phyloP scores from a whole-genome alignment of 2,888 invertebrate genomes.

The Vesta saturnalis region DNA sequence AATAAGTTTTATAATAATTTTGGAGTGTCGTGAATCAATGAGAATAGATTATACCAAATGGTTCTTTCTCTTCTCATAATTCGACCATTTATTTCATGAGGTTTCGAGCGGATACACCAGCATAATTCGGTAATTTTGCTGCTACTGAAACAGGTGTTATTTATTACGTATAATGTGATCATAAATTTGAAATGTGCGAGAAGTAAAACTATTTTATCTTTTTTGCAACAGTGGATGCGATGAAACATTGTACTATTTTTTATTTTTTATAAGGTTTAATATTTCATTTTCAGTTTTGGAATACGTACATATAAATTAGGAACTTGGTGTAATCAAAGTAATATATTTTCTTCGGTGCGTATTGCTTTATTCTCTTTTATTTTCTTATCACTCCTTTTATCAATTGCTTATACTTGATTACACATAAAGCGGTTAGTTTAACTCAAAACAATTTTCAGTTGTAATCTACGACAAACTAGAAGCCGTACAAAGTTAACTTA shows the following conservation, averaged over 20 bases:
- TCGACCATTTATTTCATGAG: constrained; percentile 36
- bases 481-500: constrained; percentile 32
- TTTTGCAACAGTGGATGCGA: constrained; percentile 32
- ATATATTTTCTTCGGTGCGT: neutral
- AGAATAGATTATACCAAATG: constrained; percentile 32
- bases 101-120: constrained; percentile 34
- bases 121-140: constrained; percentile 41
- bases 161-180: constrained; percentile 41
- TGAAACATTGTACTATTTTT: constrained; percentile 33
- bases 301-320: constrained; percentile 19
- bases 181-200: constrained; percentile 40
- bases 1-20: constrained; percentile 31
- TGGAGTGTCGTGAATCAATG: constrained; percentile 32
- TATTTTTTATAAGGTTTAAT: constrained; percentile 30
- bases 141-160: constrained; percentile 43
- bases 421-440: neutral
- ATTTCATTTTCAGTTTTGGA: constrained; percentile 23
- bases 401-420: neutral
- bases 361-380: neutral
- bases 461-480: constrained; percentile 27
- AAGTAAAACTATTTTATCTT: constrained; percentile 39
- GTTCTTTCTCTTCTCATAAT: constrained; percentile 35
- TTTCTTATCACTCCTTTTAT: neutral
- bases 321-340: constrained; percentile 5
- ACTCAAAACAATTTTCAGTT: constrained; percentile 23